These are phyloP conservation scores for Eudasyphora cyanicolor DNA, from an alignment of 2,888 invertebrate species.

Conservation along the genomic window DNA sequence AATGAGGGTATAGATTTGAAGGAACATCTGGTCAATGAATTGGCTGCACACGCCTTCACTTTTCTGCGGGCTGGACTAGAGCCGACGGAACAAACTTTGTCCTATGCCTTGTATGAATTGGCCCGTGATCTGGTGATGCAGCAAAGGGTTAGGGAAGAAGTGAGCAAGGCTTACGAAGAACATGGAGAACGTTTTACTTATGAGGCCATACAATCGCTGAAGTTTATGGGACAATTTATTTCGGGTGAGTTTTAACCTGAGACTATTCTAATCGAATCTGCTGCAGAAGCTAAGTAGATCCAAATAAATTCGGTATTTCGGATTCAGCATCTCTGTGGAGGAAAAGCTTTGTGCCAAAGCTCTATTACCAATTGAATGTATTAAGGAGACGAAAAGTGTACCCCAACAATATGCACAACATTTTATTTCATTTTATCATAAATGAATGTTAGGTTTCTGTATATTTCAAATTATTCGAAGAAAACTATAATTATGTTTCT, in stretches of 20 bases:
- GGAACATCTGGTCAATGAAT: conserved; percentile 73
- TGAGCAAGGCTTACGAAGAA: conserved; percentile 69
- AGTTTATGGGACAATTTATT: conserved; percentile 75
- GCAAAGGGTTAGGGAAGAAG: conserved; percentile 72
- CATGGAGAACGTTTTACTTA: conserved; percentile 73
- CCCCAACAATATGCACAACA: too few relatives aligned
- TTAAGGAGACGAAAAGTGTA: too few relatives aligned
- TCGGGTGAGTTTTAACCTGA: conserved; percentile 71
- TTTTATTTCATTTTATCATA: too few relatives aligned
- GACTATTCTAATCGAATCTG: too few relatives aligned
- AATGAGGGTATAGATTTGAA: conserved; percentile 69
- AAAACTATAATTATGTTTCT: too few relatives aligned
- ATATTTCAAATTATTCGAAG: too few relatives aligned
- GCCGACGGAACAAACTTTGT: conserved; percentile 84
- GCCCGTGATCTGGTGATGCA: conserved; percentile 73
- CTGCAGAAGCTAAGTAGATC: too few relatives aligned
- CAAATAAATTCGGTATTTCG: not conserved
- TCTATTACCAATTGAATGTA: too few relatives aligned
- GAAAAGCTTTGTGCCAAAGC: too few relatives aligned
- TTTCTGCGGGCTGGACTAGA: conserved; percentile 83
- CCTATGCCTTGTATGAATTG: conserved; percentile 79
- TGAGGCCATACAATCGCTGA: conserved; percentile 74
- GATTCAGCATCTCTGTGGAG: too few relatives aligned
- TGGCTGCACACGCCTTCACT: conserved; percentile 77
- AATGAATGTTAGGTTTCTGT: too few relatives aligned